Percentiles rank a stretch among this genome's conserved stretches.
phyloP scores from a whole-genome alignment of 2,797 vertebrate genomes.

The Acrossocheilus fasciatus region DNA sequence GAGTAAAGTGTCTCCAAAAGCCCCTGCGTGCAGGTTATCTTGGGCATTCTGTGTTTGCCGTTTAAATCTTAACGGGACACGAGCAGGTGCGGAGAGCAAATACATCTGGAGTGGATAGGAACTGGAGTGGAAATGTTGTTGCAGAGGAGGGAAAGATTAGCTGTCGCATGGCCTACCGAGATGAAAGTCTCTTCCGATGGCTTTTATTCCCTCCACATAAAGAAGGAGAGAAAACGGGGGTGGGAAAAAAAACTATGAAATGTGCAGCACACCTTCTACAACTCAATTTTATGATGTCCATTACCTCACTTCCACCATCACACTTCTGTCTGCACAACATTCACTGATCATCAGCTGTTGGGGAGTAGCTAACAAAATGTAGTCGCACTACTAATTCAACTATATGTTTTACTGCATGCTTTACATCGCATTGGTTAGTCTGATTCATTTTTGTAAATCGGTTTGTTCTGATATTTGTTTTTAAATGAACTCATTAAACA shows the following conservation, averaged over 20 bases:
- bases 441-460: background rate
- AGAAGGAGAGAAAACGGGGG: slow-evolving; percentile 53
- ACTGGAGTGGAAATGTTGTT: slow-evolving; percentile 79
- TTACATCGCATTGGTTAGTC: background rate
- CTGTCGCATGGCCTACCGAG: slow-evolving; percentile 68
- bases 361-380: background rate
- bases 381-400: no score
- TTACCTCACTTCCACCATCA: slow-evolving; percentile 7
- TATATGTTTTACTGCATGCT: background rate
- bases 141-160: slow-evolving; percentile 76
- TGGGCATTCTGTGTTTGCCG: slow-evolving; percentile 80
- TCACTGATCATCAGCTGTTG: background rate
- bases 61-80: slow-evolving; percentile 83
- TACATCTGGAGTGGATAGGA: slow-evolving; percentile 78
- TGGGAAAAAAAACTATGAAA: slow-evolving; percentile 55
- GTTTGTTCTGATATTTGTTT: background rate
- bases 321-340: background rate
- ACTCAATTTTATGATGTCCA: slow-evolving; percentile 60
- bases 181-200: slow-evolving; percentile 71
- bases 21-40: slow-evolving; percentile 74
- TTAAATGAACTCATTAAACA: background rate
- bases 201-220: slow-evolving; percentile 66
- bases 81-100: slow-evolving; percentile 78
- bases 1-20: slow-evolving; percentile 76
- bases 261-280: slow-evolving; percentile 71